Conservation (phyloP, 2,888 invertebrate species). For the Bruchidius siliquastri region DNA sequence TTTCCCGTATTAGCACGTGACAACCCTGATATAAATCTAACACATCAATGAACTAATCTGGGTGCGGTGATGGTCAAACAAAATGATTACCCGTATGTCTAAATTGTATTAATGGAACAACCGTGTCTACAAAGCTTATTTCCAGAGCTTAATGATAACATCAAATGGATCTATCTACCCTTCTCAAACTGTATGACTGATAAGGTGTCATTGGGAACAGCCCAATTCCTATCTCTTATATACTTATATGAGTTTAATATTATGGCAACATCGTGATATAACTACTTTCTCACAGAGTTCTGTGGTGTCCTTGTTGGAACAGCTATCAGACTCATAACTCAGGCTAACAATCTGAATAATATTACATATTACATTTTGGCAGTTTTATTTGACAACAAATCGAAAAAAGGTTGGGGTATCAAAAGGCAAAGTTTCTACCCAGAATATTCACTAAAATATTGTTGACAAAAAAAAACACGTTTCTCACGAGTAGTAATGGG, state of each 20-base stretch:
- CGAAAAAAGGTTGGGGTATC: no score
- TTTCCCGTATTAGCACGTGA: neutral
- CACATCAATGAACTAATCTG: neutral
- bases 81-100: neutral
- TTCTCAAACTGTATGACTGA: neutral
- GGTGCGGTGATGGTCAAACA: neutral
- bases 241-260: neutral
- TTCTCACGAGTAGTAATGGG: no score
- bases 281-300: no score
- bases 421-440: no score
- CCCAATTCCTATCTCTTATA: neutral
- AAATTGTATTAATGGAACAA: neutral
- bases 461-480: no score
- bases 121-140: neutral
- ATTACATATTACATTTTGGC: no score
- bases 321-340: no score
- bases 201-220: neutral
- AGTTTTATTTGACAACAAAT: no score
- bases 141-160: neutral
- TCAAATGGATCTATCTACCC: neutral
- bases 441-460: no score
- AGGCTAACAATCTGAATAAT: no score
- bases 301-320: no score
- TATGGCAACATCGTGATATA: neutral
- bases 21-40: neutral